phyloP scores from a whole-genome alignment of 2,797 vertebrate species.

The Esox lucius region DNA sequence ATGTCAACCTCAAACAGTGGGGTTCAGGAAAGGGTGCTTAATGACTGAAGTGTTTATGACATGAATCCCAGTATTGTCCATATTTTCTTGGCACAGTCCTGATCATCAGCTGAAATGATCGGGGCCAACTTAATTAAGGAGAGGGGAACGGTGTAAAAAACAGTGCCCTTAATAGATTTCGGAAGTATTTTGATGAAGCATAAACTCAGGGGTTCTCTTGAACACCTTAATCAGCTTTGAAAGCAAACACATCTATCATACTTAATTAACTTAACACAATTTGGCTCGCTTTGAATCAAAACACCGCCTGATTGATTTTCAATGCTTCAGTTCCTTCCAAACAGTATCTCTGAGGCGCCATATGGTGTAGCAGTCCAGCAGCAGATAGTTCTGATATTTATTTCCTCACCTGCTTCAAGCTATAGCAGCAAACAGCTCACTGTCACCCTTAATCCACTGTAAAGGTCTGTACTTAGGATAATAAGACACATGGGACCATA shows the following conservation, averaged over 20 bases:
- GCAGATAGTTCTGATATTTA: conserved; percentile 30
- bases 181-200: conserved; percentile 72
- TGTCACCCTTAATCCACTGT: background rate
- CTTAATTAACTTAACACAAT: conserved; percentile 71
- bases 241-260: conserved; percentile 77
- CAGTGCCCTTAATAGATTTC: conserved; percentile 65
- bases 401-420: conserved; percentile 22
- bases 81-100: conserved; percentile 53
- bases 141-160: conserved; percentile 63
- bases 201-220: conserved; percentile 67
- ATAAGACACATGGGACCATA: background rate
- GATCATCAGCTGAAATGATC: conserved; percentile 64
- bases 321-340: conserved; percentile 66
- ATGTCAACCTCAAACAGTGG: conserved; percentile 38
- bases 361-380: conserved; percentile 35
- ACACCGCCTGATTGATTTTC: conserved; percentile 63
- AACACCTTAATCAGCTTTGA: conserved; percentile 76
- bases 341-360: conserved; percentile 48
- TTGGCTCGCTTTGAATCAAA: conserved; percentile 71
- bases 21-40: conserved; percentile 30
- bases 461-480: background rate
- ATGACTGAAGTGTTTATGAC: conserved; percentile 57
- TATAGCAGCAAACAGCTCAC: background rate
- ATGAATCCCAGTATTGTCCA: conserved; percentile 47
- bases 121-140: conserved; percentile 67